These are phyloP conservation scores for Chymomyza fuscimana DNA, from an alignment of 2,888 invertebrate species.

Conservation along the genomic window DNA sequence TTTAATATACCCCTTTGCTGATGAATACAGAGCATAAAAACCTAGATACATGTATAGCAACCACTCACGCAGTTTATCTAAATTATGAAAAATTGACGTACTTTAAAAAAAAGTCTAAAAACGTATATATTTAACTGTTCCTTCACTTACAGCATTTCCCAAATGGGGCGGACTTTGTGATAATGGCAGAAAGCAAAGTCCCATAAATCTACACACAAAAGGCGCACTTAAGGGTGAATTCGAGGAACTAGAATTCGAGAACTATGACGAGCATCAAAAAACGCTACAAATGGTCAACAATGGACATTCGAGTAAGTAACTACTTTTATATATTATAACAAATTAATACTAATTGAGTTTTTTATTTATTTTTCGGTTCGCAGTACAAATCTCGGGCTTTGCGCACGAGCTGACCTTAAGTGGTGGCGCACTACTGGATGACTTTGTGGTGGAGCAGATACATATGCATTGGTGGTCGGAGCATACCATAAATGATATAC, in stretches of 20 bases:
- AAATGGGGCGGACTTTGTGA: constrained; percentile 85
- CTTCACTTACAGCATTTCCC: constrained; percentile 69
- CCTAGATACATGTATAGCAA: not conserved
- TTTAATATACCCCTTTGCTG: too few species aligned
- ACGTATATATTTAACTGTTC: not conserved
- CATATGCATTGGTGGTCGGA: constrained; percentile 94
- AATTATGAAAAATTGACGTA: constrained; percentile 70
- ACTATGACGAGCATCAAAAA: constrained; percentile 70
- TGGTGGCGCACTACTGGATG: constrained; percentile 81
- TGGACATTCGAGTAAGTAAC: constrained; percentile 77
- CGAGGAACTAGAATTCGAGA: constrained; percentile 66
- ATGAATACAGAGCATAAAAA: not conserved
- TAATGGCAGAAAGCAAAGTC: constrained; percentile 86
- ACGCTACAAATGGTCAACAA: constrained; percentile 75
- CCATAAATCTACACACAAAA: constrained; percentile 85
- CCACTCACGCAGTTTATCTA: constrained; percentile 54
- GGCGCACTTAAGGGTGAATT: constrained; percentile 81
- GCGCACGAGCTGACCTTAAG: constrained; percentile 70
- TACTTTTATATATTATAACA: not conserved
- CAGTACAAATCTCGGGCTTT: constrained; percentile 74
- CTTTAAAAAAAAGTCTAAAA: not conserved
- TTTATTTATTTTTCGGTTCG: not conserved
- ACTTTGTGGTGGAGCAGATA: constrained; percentile 85
- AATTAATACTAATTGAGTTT: not conserved
- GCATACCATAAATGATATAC: constrained; percentile 86